These are phyloP conservation scores for Podarcis muralis DNA, from an alignment of 2,113 vertebrate species.

Conservation along the genomic window DNA sequence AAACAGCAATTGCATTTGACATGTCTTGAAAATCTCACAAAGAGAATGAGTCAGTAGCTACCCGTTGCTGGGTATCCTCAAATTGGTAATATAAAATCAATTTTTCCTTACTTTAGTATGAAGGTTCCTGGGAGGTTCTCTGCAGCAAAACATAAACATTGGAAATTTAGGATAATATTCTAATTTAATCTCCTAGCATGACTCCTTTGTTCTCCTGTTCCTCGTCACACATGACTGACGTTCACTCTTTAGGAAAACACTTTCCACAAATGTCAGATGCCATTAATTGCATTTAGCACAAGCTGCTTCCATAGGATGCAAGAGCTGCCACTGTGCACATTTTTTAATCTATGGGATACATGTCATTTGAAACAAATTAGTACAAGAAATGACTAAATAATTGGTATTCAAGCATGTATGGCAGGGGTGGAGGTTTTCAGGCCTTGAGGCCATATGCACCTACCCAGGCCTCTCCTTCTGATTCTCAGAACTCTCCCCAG, in stretches of 20 bases:
- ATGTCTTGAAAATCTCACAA: neutral
- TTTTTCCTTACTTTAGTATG: neutral
- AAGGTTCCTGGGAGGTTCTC: constrained; percentile 9
- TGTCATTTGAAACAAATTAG: neutral
- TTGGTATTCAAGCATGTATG: neutral
- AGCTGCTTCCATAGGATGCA: neutral
- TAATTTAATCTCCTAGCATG: constrained; percentile 28
- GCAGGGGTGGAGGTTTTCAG: neutral
- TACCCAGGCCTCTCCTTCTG: too few species aligned
- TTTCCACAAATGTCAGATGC: constrained; percentile 2
- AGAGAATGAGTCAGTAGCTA: neutral
- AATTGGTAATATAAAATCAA: constrained; percentile 21
- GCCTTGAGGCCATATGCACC: too few species aligned
- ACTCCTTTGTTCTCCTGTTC: neutral
- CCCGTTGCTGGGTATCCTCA: neutral
- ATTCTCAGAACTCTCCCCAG: too few species aligned
- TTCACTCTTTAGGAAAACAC: neutral
- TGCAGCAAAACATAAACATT: neutral
- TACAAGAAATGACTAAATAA: neutral
- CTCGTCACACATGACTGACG: neutral
- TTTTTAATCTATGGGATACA: neutral
- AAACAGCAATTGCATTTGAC: neutral
- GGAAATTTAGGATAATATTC: constrained; percentile 25
- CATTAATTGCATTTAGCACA: constrained; percentile 12
- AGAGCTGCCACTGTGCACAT: neutral